These are phyloP conservation scores for Dipodomys merriami DNA, from an alignment of 2,113 vertebrate species.

Conservation along the genomic window DNA sequence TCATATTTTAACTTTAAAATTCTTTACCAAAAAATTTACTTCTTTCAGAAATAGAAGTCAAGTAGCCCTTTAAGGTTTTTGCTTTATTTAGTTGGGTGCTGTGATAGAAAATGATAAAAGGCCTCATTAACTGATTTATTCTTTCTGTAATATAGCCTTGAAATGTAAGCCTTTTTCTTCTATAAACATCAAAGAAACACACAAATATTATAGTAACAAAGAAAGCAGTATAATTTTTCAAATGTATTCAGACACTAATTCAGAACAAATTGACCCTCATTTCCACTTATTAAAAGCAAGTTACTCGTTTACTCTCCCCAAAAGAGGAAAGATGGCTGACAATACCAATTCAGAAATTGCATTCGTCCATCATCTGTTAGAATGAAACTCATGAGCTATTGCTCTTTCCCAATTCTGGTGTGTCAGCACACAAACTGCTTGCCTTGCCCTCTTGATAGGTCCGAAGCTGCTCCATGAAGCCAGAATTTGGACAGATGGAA, in stretches of 20 bases:
- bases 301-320: conserved; percentile 16
- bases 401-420: background rate
- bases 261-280: background rate
- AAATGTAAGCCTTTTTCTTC: conserved; percentile 45
- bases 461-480: conserved; percentile 96
- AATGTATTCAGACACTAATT: conserved; percentile 42
- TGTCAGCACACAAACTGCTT: conserved; percentile 71
- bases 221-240: conserved; percentile 24
- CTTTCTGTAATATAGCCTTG: conserved; percentile 26
- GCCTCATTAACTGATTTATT: conserved; percentile 22
- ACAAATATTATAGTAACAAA: conserved; percentile 45
- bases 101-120: conserved; percentile 16
- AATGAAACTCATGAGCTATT: conserved; percentile 33
- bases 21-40: conserved; percentile 46
- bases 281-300: conserved; percentile 50
- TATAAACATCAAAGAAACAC: conserved; percentile 42
- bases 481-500: conserved; percentile 92
- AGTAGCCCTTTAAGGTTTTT: conserved; percentile 25
- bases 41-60: conserved; percentile 38
- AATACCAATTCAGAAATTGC: conserved; percentile 56
- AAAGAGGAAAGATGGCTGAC: background rate
- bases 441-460: conserved; percentile 86
- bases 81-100: conserved; percentile 17
- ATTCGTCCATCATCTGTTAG: background rate
- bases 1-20: conserved; percentile 60